Evolutionary conservation across 2,113 vertebrate species (phyloP), one percentile per base, ranked within the genome.

Genomic region (Takifugu flavidus): DNA sequence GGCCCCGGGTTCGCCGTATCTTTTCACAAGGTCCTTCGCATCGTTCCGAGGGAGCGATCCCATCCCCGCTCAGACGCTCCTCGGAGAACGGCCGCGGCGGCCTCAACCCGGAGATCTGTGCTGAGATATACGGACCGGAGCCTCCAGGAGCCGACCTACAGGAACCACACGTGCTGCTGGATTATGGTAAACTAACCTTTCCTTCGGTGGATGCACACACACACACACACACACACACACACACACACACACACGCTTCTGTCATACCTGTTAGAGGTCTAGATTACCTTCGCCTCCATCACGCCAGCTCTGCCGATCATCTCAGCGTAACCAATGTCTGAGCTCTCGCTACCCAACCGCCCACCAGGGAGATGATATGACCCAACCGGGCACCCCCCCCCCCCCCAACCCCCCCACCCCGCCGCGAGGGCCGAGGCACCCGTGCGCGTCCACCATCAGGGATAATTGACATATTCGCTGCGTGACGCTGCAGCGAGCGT

Each of bases 251-350:
- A 65, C 53, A 27, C 53, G 56, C 76, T 74, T 62, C 82, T 86
- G 88, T 86, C 87, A 86, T 80, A 89, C 80, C 86, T 89, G 89
- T 86, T 89, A 82, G 86, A 90, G 86, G 86, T 80, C 76, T 81
- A 89, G 89, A 90, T 90, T 85, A 88, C 77, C 82, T 88, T 82
- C 46, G 72, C 82, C 70, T 77, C 79, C 58, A 58, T 59, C 74
- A 83, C 57, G 63, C 51, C 58, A 63, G 78, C 47, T 54, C 78
- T 70, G 52, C 77, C 60, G 68, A 75, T 74, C 85, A 69, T 82
- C 79, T 78, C 59, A 57, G 71, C 69, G 72, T 66, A 73, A 65
- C 55, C 79, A 87, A 91, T 88, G 88, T 74, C 87, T 88, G 83
- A 86, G 80, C 70, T 76, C 84, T 73, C 69, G 83, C 89, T 89